Conservation (phyloP, 2,113 vertebrate genomes). For the Syngnathus typhle region DNA sequence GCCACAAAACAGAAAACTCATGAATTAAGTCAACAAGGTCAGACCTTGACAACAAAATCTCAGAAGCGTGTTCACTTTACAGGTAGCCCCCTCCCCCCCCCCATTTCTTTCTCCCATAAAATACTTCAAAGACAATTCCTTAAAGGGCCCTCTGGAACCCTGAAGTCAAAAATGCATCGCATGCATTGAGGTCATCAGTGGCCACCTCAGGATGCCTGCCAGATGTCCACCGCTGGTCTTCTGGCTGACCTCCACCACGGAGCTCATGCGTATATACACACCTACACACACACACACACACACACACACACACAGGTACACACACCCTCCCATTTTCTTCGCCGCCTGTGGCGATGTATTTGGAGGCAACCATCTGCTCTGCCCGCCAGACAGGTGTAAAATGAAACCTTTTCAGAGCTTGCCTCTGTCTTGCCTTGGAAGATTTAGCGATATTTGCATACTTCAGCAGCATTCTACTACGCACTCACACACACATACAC, state of each 20-base stretch:
- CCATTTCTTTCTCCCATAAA: neutral
- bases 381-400: constrained; percentile 1
- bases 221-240: constrained; percentile 54
- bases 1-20: neutral
- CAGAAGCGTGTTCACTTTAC: neutral
- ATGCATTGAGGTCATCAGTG: neutral
- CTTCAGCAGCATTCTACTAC: neutral
- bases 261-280: constrained; percentile 32
- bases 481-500: too few species aligned
- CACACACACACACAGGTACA: neutral
- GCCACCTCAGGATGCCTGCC: constrained; percentile 29
- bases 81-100: too few species aligned
- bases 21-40: neutral
- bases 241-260: constrained; percentile 49
- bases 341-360: neutral
- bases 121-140: neutral
- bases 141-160: neutral
- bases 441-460: neutral
- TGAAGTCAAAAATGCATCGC: neutral
- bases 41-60: neutral
- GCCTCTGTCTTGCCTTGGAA: neutral
- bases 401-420: neutral
- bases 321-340: neutral
- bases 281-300: neutral
- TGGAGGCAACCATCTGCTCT: neutral